These are phyloP conservation scores for Limnothrissa miodon DNA, from an alignment of 2,113 vertebrate genomes.

Conservation along the genomic window DNA sequence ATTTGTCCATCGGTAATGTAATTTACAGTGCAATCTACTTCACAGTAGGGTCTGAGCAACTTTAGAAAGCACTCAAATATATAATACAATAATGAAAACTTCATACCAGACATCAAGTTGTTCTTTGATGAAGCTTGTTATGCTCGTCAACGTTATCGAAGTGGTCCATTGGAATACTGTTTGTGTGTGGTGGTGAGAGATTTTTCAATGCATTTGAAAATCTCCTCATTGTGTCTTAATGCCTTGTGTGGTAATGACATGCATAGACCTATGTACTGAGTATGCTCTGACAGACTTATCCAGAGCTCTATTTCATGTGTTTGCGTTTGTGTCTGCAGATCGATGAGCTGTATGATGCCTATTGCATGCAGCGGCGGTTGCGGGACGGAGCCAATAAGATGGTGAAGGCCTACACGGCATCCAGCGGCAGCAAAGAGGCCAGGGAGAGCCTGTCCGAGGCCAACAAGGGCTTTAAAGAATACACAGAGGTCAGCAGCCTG, in stretches of 20 bases:
- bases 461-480: conserved; percentile 91
- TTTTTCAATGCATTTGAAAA: neutral
- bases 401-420: conserved; percentile 88
- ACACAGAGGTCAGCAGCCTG: conserved; percentile 81
- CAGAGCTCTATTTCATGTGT: neutral
- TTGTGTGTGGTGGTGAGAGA: neutral
- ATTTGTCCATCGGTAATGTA: no score
- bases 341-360: conserved; percentile 92
- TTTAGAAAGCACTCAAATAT: no score
- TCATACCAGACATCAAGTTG: neutral
- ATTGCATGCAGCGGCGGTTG: conserved; percentile 90
- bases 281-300: neutral
- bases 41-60: no score
- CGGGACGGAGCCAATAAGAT: conserved; percentile 94
- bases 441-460: conserved; percentile 89
- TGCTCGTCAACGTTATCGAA: neutral
- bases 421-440: conserved; percentile 84
- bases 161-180: neutral
- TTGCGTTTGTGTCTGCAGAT: conserved; percentile 68
- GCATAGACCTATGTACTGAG: neutral
- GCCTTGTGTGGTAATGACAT: neutral
- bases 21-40: no score
- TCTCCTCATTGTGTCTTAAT: neutral
- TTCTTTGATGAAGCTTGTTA: neutral
- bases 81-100: neutral